Evolutionary conservation across 2,888 invertebrate species (phyloP).

Genomic region (Anthophora plumipes): DNA sequence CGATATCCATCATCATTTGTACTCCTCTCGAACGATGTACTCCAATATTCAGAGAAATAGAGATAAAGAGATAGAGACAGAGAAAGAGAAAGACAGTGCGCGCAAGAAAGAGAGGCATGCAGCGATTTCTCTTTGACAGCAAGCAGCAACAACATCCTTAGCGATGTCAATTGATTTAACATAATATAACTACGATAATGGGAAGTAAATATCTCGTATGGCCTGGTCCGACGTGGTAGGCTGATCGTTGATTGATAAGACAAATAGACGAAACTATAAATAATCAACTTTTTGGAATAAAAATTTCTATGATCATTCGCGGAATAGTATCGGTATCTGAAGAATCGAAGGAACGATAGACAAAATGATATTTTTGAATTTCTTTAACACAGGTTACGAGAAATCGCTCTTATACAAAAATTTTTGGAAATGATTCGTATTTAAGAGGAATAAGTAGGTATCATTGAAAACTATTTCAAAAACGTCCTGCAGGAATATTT

Average conservation of each 20-base stretch:
- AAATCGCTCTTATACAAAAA: no score
- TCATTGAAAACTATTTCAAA: background rate
- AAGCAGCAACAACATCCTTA: constrained; percentile 1
- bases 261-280: constrained; percentile 18
- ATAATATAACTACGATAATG: background rate
- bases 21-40: constrained; percentile 7
- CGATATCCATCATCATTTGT: constrained; percentile 10
- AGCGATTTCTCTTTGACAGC: constrained; percentile 7
- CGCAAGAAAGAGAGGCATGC: constrained; percentile 31
- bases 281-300: background rate
- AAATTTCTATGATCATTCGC: no score
- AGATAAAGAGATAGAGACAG: constrained; percentile 16
- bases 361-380: no score
- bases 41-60: background rate
- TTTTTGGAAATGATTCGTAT: no score
- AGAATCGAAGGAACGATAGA: no score
- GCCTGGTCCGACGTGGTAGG: constrained; percentile 65
- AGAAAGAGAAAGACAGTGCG: background rate
- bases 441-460: background rate
- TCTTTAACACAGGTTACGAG: no score
- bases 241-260: constrained; percentile 36
- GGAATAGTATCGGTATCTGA: no score
- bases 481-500: background rate
- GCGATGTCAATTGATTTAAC: background rate
- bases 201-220: constrained; percentile 24